Evolutionary conservation across 2,888 invertebrate species (phyloP).

Genomic region (Ochlodes sylvanus): DNA sequence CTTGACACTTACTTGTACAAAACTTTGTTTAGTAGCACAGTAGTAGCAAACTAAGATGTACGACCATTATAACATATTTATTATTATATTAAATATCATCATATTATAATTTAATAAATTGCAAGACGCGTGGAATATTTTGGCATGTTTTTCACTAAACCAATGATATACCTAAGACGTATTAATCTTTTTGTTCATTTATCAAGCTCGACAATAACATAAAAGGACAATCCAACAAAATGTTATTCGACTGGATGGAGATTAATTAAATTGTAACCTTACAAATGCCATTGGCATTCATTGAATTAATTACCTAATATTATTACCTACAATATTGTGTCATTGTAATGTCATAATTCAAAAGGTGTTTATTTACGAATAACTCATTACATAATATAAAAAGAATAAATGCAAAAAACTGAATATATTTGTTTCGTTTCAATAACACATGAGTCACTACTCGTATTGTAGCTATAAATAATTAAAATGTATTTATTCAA

Average conservation of each 20-base stretch:
- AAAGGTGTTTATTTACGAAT: not conserved
- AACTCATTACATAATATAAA: not conserved
- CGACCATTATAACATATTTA: no score
- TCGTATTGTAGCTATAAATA: no score
- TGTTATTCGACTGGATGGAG: constrained; percentile 12
- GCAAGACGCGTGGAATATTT: no score
- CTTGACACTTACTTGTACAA: no score
- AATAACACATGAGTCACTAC: no score
- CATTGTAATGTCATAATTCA: not conserved
- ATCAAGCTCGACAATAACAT: constrained; percentile 13
- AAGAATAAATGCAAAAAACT: not conserved
- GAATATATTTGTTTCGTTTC: no score
- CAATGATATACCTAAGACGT: not conserved
- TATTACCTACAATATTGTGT: not conserved
- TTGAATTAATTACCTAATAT: not conserved
- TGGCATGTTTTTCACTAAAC: not conserved
- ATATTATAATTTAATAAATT: no score
- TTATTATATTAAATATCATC: no score
- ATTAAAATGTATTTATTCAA: no score
- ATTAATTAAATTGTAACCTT: constrained; percentile 21
- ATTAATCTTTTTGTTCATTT: constrained; percentile 28
- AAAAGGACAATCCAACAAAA: constrained; percentile 25
- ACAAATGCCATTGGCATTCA: constrained; percentile 5
- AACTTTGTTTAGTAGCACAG: no score
- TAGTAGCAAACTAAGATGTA: no score